Percentiles rank a stretch among this genome's conserved stretches.
These are phyloP conservation scores for Athrips mouffetella DNA, from an alignment of 2,888 invertebrate genomes.

Conservation along the genomic window DNA sequence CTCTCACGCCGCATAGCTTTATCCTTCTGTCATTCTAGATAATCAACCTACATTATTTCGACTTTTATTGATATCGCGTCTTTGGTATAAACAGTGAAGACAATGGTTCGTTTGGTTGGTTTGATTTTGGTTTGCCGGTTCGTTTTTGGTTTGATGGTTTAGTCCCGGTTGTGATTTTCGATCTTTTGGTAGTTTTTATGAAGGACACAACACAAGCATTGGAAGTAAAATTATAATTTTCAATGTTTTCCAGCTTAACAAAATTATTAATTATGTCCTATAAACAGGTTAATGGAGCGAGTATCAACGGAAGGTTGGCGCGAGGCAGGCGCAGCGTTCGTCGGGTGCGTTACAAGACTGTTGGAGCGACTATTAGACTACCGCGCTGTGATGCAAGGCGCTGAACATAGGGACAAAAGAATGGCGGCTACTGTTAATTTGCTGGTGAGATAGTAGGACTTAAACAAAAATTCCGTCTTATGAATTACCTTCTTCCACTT, in stretches of 20 bases:
- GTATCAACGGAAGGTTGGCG: conserved; percentile 93
- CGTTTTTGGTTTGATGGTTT: too few relatives aligned
- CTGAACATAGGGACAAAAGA: conserved; percentile 95
- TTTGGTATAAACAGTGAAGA: too few relatives aligned
- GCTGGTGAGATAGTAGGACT: conserved; percentile 12
- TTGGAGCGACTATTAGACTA: conserved; percentile 94
- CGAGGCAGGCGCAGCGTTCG: conserved; percentile 94
- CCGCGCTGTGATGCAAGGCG: conserved; percentile 95
- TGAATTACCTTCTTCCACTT: too few relatives aligned
- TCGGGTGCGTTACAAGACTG: conserved; percentile 92
- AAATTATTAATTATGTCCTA: too few relatives aligned
- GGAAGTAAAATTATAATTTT: not conserved
- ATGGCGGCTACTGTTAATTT: conserved; percentile 98
- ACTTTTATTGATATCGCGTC: too few relatives aligned
- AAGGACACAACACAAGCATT: not conserved
- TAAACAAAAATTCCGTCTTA: too few relatives aligned
- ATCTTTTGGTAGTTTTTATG: not conserved
- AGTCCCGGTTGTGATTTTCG: too few relatives aligned
- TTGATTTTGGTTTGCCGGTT: too few relatives aligned
- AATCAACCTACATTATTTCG: too few relatives aligned
- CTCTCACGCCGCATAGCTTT: too few relatives aligned
- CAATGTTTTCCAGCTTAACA: conserved; percentile 52
- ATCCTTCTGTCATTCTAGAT: too few relatives aligned
- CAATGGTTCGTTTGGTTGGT: too few relatives aligned
- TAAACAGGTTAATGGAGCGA: conserved; percentile 89